Percentiles rank a stretch among this genome's conserved stretches.
phyloP scores from a whole-genome alignment of 2,113 vertebrate genomes.

The Gasterosteus aculeatus region DNA sequence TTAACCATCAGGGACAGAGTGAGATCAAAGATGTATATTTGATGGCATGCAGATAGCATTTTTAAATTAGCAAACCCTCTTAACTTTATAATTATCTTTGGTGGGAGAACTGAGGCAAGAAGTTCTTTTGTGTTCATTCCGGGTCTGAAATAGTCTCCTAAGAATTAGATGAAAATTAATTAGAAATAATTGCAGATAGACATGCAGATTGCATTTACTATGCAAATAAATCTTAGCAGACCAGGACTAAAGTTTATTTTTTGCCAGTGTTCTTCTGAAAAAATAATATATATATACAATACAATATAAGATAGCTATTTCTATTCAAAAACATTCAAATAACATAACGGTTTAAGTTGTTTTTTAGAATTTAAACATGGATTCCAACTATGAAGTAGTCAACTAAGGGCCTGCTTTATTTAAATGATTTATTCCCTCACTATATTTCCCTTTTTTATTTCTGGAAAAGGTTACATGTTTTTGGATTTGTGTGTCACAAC shows the following conservation, averaged over 20 bases:
- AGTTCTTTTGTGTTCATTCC: slow-evolving; percentile 81
- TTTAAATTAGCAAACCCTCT: slow-evolving; percentile 80
- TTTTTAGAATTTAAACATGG: slow-evolving; percentile 5
- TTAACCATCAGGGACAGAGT: slow-evolving; percentile 77
- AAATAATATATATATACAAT: too few relatives aligned
- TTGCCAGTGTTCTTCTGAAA: slow-evolving; percentile 37
- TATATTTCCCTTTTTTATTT: slow-evolving; percentile 33
- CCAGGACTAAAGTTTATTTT: slow-evolving; percentile 53
- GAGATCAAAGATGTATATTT: slow-evolving; percentile 82
- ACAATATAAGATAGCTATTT: slow-evolving; percentile 1
- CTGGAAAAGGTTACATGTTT: slow-evolving; percentile 23
- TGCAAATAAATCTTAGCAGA: slow-evolving; percentile 67
- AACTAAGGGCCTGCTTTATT: slow-evolving; percentile 8
- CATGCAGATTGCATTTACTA: slow-evolving; percentile 75
- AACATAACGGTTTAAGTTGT: slow-evolving; percentile 31
- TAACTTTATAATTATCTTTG: slow-evolving; percentile 83
- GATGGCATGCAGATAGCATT: slow-evolving; percentile 79
- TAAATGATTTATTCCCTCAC: not conserved
- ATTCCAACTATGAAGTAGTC: not conserved
- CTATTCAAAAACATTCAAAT: slow-evolving; percentile 39
- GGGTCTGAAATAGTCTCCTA: slow-evolving; percentile 76
- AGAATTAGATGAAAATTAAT: slow-evolving; percentile 80
- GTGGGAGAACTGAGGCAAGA: slow-evolving; percentile 72
- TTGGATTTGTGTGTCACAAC: slow-evolving; percentile 36
- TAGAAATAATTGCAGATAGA: slow-evolving; percentile 76